These are phyloP conservation scores for Neolamprologus falcicula DNA, from an alignment of 2,113 vertebrate genomes.

Conservation along the genomic window DNA sequence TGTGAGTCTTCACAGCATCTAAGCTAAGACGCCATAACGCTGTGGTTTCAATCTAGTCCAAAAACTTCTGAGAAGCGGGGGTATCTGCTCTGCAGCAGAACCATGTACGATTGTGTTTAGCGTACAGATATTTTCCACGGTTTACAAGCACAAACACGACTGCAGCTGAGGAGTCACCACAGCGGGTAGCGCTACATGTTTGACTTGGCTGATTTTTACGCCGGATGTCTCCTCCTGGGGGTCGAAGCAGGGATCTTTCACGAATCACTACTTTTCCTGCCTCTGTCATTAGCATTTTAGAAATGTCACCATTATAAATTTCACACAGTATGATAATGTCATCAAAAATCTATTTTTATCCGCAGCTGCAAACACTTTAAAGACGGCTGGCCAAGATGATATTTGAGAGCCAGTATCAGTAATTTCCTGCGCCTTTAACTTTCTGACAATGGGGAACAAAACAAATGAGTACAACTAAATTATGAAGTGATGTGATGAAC, in stretches of 20 bases:
- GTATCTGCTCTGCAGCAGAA: background rate
- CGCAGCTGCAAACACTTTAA: background rate
- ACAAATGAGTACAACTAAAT: background rate
- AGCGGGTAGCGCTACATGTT: background rate
- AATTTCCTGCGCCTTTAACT: background rate
- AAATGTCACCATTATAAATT: background rate
- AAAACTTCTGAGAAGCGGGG: background rate
- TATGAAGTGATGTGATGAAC: background rate
- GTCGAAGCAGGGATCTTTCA: background rate
- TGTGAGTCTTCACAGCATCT: background rate
- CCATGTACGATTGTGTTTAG: background rate
- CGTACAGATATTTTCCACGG: background rate
- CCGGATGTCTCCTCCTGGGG: background rate
- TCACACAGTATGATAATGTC: background rate
- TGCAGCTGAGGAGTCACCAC: background rate
- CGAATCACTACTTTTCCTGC: background rate
- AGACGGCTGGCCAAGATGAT: background rate
- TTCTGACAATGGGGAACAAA: background rate
- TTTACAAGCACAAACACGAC: background rate
- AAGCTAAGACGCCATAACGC: fast-evolving
- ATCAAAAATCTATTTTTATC: background rate
- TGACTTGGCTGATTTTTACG: background rate
- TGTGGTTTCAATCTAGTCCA: background rate
- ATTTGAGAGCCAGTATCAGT: background rate
- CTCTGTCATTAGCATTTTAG: background rate